Evolutionary conservation across 2,888 invertebrate genomes (phyloP).

Genomic region (Tetranychus truncatus): DNA sequence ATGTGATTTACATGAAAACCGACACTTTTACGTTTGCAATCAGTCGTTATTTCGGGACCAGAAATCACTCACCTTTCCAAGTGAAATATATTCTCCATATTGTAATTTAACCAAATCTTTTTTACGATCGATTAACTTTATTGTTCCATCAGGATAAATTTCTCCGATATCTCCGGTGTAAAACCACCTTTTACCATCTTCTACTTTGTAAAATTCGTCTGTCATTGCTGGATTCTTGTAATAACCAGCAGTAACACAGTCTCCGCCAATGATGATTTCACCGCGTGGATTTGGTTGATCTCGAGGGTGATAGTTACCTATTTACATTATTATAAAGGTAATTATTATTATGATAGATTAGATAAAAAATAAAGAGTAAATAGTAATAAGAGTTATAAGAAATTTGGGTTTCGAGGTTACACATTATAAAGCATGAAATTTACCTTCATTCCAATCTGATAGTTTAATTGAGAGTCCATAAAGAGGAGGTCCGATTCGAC

Average conservation of each 20-base stretch:
- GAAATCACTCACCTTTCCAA: conserved; percentile 49
- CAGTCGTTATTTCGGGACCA: background rate
- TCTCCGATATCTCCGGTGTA: conserved; percentile 90
- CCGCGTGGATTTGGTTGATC: conserved; percentile 71
- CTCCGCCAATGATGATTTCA: conserved; percentile 69
- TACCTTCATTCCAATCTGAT: conserved; percentile 74
- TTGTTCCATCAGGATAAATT: conserved; percentile 73
- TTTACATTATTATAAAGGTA: too few relatives aligned
- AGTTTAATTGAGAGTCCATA: conserved; percentile 64
- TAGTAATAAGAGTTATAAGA: too few relatives aligned
- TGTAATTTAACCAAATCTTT: conserved; percentile 96
- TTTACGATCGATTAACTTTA: conserved; percentile 94
- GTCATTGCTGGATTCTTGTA: conserved; percentile 54
- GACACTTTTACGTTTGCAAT: too few relatives aligned
- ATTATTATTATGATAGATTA: too few relatives aligned
- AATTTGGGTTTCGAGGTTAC: too few relatives aligned
- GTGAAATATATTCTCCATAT: conserved; percentile 90
- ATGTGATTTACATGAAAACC: too few relatives aligned
- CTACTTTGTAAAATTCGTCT: conserved; percentile 56
- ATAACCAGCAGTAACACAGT: conserved; percentile 78
- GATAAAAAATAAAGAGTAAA: too few relatives aligned
- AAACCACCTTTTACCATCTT: conserved; percentile 72
- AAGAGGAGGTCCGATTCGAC: conserved; percentile 72
- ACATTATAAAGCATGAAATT: background rate
- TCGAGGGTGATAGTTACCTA: conserved; percentile 56